These are phyloP conservation scores for Ceyx margarethae DNA, from an alignment of 2,113 vertebrate species.

Conservation along the genomic window DNA sequence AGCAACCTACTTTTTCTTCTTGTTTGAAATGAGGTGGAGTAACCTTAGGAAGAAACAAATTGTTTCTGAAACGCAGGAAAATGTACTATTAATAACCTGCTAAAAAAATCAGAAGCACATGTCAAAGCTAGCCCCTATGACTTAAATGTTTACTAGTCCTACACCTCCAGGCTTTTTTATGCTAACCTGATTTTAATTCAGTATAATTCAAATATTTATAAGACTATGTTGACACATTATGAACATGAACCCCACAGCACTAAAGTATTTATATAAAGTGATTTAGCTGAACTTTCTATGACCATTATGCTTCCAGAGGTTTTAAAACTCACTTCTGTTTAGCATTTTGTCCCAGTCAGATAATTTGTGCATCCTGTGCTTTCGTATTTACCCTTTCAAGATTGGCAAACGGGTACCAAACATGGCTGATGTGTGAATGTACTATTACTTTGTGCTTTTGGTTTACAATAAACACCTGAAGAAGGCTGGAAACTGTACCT, in stretches of 20 bases:
- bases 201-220: background rate
- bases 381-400: background rate
- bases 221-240: background rate
- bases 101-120: background rate
- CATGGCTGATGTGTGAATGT: background rate
- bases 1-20: background rate
- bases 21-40: background rate
- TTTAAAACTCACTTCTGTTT: background rate
- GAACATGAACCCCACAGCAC: background rate
- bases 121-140: background rate
- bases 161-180: background rate
- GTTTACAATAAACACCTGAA: background rate
- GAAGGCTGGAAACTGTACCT: background rate
- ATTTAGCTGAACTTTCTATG: background rate
- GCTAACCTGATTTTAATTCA: background rate
- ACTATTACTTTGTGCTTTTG: background rate
- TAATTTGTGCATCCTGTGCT: background rate
- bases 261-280: background rate
- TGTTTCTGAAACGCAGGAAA: background rate
- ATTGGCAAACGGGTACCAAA: background rate
- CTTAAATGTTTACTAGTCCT: background rate
- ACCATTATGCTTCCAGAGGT: background rate
- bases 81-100: background rate
- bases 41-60: background rate
- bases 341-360: background rate